Base-by-base conservation (phyloP, 2,888 invertebrate species). In the Drosophila imparisetae region DNA sequence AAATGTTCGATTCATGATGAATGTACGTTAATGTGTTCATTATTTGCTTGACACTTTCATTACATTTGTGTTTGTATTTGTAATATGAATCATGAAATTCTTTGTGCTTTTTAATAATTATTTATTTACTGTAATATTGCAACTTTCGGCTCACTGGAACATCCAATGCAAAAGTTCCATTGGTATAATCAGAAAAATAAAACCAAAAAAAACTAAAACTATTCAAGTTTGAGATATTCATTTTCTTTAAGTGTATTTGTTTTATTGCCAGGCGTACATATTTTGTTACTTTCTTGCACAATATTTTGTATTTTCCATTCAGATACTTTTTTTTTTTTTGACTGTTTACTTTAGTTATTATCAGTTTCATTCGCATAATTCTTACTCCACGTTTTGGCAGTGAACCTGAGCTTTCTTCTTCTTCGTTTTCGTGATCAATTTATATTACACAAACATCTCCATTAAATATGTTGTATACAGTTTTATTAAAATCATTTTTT, bases 371-470 rank as follows among this genome's bases (percentile, higher is more conserved):
- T 73, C 83, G 81, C 81, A 70, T 65, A 63, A 74, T 72, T 84
- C 90, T 78, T 80, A 75, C 86, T 90, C 87, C 89, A 87, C 90
- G 85, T 88, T 92, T 92, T 92, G 91, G 91, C 91, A 91, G 91
- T 91, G 91, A 91, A 90, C 92, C 92, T 92, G 92, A 91, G 91
- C 92, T 91, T 89, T 81, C 88, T 78, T 81, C 88, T 78, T 80
- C 72, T 89, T 86, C 81, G 76, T 80, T 81, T 78, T 71, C 81
- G 76, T 81, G 78, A 81, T 80, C 72, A 80, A 75, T 81, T 80
- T 80, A 69, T 60, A 78, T 87, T 86, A 88, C 88, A 87, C 74
- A 78, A 82, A 80, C 66, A 67, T 69, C 75, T 82, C 57, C 65
- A 38, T 72, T 70, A 48, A 76, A 70, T 75, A 66, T 62, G 30